These are phyloP conservation scores for Albula goreensis DNA, from an alignment of 2,113 vertebrate genomes.

Conservation along the genomic window DNA sequence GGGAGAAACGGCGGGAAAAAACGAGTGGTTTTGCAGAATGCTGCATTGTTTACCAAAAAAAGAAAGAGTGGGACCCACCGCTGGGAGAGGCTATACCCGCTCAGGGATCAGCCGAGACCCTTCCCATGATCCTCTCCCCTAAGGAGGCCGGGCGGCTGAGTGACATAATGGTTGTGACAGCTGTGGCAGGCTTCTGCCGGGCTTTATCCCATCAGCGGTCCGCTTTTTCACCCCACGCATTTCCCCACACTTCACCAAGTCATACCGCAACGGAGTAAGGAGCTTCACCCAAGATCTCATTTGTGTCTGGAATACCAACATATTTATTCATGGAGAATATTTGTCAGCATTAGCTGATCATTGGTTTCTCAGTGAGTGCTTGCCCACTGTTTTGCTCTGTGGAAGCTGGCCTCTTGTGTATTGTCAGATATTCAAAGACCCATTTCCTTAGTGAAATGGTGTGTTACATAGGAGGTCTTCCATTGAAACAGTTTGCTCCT, in stretches of 20 bases:
- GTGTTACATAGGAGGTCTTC: not conserved
- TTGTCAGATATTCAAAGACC: not conserved
- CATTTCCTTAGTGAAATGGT: not conserved
- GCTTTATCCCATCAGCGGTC: slow-evolving; percentile 27
- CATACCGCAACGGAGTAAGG: not conserved
- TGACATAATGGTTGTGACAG: slow-evolving; percentile 62
- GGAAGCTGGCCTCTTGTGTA: not conserved
- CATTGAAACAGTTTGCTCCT: not conserved
- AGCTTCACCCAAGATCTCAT: not conserved
- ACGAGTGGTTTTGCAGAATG: not conserved
- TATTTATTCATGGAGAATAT: not conserved
- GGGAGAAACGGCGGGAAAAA: no score
- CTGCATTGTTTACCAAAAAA: not conserved
- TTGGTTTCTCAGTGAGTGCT: not conserved
- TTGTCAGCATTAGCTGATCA: not conserved
- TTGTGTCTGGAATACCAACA: not conserved
- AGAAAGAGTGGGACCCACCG: not conserved
- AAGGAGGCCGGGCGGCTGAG: slow-evolving; percentile 23
- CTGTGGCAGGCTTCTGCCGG: slow-evolving; percentile 44
- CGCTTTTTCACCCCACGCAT: not conserved
- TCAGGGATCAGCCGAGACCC: not conserved
- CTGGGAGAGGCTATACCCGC: not conserved
- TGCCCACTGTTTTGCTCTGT: not conserved
- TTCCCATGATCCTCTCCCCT: not conserved
- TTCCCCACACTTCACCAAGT: not conserved